Percentiles rank a stretch among this genome's conserved stretches.
phyloP scores from a whole-genome alignment of 2,888 invertebrate genomes.

The Hofmannophila pseudospretella region DNA sequence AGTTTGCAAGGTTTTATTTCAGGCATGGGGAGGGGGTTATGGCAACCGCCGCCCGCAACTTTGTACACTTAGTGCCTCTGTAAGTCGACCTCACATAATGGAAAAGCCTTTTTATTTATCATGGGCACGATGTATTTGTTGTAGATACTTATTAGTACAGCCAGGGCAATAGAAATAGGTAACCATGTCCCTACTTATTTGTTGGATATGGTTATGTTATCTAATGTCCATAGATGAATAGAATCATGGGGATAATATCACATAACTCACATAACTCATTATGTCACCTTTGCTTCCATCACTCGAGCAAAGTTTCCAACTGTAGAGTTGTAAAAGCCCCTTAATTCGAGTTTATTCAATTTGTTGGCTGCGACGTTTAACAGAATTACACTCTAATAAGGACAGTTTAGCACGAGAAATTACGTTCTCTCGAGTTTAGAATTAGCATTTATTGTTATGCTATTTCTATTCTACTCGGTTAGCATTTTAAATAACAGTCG shows the following conservation, averaged over 20 bases:
- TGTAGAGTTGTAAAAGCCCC: slow-evolving; percentile 21
- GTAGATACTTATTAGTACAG: too few relatives aligned
- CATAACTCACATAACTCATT: too few relatives aligned
- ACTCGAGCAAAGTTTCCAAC: slow-evolving; percentile 11
- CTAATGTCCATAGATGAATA: too few relatives aligned
- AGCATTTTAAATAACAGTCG: slow-evolving; percentile 35
- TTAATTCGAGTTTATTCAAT: slow-evolving; percentile 37
- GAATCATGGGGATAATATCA: too few relatives aligned
- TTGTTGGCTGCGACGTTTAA: slow-evolving; percentile 42
- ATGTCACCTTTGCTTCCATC: neutral
- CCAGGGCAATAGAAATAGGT: neutral
- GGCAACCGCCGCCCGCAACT: slow-evolving; percentile 45
- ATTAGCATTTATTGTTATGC: slow-evolving; percentile 49
- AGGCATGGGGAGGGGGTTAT: slow-evolving; percentile 26
- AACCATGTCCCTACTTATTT: neutral
- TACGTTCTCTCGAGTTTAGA: slow-evolving; percentile 40
- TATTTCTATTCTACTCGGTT: slow-evolving; percentile 28
- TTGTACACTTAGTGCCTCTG: slow-evolving; percentile 48
- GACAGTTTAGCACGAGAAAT: slow-evolving; percentile 56
- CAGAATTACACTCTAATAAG: slow-evolving; percentile 49
- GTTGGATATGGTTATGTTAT: too few relatives aligned
- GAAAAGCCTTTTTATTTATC: slow-evolving; percentile 49
- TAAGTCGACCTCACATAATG: slow-evolving; percentile 53
- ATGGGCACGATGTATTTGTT: slow-evolving; percentile 24
- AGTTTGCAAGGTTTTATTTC: slow-evolving; percentile 50